phyloP scores from a whole-genome alignment of 2,797 vertebrate species.

The Xiphophorus birchmanni region DNA sequence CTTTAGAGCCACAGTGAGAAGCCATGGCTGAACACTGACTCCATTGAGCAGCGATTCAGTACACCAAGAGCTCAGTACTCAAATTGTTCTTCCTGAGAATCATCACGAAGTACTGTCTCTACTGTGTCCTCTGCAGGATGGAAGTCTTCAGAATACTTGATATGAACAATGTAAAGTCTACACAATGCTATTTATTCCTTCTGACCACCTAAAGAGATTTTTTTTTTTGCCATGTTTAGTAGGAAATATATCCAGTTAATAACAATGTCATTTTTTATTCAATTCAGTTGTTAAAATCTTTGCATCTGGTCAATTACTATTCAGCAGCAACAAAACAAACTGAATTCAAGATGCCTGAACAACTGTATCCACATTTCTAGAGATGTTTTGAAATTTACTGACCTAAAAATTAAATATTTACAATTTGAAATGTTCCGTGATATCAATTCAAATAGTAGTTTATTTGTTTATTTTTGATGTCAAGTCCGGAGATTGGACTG shows the following conservation, averaged over 20 bases:
- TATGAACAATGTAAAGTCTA: too few species aligned
- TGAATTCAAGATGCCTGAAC: neutral
- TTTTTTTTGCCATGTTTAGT: too few species aligned
- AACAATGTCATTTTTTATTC: too few species aligned
- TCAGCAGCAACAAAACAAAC: neutral
- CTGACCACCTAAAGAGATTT: too few species aligned
- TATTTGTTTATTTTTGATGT: neutral
- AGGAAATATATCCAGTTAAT: too few species aligned
- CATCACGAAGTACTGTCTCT: too few species aligned
- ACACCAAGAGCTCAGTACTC: neutral
- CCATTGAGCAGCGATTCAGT: neutral
- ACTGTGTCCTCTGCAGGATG: too few species aligned
- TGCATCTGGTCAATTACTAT: neutral
- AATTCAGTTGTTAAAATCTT: too few species aligned
- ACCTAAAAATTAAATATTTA: neutral
- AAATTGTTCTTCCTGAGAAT: neutral
- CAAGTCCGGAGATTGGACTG: neutral
- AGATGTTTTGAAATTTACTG: neutral
- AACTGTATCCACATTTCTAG: neutral
- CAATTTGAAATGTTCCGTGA: neutral
- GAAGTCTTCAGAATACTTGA: too few species aligned
- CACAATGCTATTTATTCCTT: too few species aligned
- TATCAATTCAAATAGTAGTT: neutral
- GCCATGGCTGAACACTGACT: neutral
- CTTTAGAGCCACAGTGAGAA: neutral